Evolutionary conservation across 2,797 vertebrate species (phyloP).

Genomic region (Poecilia gillii): DNA sequence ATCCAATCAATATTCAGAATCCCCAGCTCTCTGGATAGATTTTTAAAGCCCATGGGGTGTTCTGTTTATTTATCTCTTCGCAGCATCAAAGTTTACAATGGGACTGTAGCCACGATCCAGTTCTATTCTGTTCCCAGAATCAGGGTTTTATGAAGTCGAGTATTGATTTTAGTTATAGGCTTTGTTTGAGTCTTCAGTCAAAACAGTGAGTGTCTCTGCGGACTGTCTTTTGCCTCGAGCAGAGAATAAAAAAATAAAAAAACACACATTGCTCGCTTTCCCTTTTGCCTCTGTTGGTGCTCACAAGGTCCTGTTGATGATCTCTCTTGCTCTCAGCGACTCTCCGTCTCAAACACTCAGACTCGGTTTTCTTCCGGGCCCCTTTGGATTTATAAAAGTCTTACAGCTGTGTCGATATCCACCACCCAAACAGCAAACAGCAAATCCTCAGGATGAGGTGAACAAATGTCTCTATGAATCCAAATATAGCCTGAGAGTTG

Average conservation of each 20-base stretch:
- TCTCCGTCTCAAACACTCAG: slow-evolving; percentile 47
- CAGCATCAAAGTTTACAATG: slow-evolving; percentile 44
- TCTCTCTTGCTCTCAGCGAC: slow-evolving; percentile 39
- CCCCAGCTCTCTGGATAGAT: slow-evolving; percentile 19
- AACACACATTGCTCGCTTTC: slow-evolving; percentile 46
- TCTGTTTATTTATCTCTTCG: slow-evolving; percentile 30
- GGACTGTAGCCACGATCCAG: slow-evolving; percentile 19
- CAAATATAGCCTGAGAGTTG: slow-evolving; percentile 58
- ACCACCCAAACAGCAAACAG: slow-evolving; percentile 38
- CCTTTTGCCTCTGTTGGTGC: slow-evolving; percentile 18
- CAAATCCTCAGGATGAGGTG: slow-evolving; percentile 41
- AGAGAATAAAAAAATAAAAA: slow-evolving; percentile 49
- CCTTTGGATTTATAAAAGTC: slow-evolving; percentile 56
- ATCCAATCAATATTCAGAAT: slow-evolving; percentile 48
- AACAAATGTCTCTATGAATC: slow-evolving; percentile 68
- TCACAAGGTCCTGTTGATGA: slow-evolving; percentile 40
- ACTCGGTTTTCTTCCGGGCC: slow-evolving; percentile 28
- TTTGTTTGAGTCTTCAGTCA: slow-evolving; percentile 61
- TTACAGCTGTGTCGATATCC: slow-evolving; percentile 68
- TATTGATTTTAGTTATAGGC: slow-evolving; percentile 67
- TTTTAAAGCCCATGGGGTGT: slow-evolving; percentile 19
- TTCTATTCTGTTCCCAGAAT: slow-evolving; percentile 42
- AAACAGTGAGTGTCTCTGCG: slow-evolving; percentile 55
- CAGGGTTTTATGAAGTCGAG: slow-evolving; percentile 40
- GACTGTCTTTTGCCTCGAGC: slow-evolving; percentile 64